A percentile compares a stretch with the other conserved stretches of the same genome.
Conservation (phyloP, 2,113 vertebrate genomes). For the Saguinus midas region DNA sequence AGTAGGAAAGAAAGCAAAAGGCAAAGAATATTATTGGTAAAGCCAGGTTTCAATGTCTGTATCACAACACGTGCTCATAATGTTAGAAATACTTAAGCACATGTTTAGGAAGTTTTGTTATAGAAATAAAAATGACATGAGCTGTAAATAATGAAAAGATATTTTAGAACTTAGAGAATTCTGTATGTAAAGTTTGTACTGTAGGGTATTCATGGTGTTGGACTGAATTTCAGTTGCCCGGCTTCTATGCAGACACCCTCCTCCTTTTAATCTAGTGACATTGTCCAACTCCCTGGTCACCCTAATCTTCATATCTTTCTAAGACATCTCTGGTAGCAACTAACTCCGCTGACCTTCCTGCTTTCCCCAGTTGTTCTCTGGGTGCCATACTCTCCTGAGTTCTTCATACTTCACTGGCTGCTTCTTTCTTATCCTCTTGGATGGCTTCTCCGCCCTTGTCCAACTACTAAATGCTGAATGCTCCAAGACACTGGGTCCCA, state of each 20-base stretch:
- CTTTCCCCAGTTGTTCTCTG: neutral
- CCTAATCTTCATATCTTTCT: neutral
- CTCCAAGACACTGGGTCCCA: neutral
- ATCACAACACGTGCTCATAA: neutral
- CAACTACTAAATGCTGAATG: neutral
- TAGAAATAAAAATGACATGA: neutral
- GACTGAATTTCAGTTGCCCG: neutral
- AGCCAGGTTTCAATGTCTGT: neutral
- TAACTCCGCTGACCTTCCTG: fast-evolving
- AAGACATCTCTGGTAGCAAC: neutral
- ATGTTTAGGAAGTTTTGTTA: neutral
- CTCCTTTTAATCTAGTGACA: neutral
- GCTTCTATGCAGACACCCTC: neutral
- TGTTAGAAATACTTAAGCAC: neutral
- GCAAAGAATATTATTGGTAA: neutral
- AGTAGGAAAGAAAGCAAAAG: neutral
- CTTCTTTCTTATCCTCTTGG: neutral
- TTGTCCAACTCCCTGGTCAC: neutral
- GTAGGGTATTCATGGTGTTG: neutral
- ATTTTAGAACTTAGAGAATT: neutral
- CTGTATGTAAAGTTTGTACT: neutral
- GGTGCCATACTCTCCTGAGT: neutral
- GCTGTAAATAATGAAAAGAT: neutral
- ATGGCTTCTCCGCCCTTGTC: neutral
- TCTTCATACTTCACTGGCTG: neutral